Base-by-base conservation (phyloP, 2,888 invertebrate species). In the Cheilosia scutellata region DNA sequence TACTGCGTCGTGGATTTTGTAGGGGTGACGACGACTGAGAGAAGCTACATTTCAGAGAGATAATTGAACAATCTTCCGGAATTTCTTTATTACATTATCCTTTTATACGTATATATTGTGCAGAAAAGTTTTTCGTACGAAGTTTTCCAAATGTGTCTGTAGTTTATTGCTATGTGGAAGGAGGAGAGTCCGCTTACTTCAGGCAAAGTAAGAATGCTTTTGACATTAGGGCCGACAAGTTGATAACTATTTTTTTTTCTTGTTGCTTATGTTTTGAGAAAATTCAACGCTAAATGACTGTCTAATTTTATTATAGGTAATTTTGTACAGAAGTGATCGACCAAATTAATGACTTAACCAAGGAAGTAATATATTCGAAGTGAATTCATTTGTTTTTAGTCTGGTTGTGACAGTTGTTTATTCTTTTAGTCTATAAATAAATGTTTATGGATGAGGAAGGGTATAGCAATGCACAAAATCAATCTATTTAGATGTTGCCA, bases 61-160 rank as follows among this genome's bases (percentile, higher is more conserved):
- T 72, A 82, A 82, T 82, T 82, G 76, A 76, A 70, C 82, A 82
- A 76, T 82, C 82, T 70, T 82, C 27, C 29, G 31, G 65, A 71
- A 71, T 29, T 82, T 70, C 82, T 76, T 82, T 76, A 82, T 76
- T 75, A 75, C 16, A 75, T 75, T 82, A 76, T 65, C 65, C 57
- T 42, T 65, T 63, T 63, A 65, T 71, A 76, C 57, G 53, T 47
- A 62, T 11, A 37, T 11, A 11, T 62, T 47, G 31, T 47, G 40
- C 13, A 51, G 13, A 44, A 62, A 53, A 37, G 13, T 60, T 37
- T 44, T 57, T 47, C 58, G 11, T 29, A 58, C 25, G n/a, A 44
- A 55, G 57, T 49, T 16, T 49, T 20, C 16, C 13, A 51, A 27
- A 20, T 27, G 27, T 9, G 11, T 16, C 25, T 25, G 51, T 27